phyloP scores from a whole-genome alignment of 2,797 vertebrate genomes.

The Sarcoramphus papa region DNA sequence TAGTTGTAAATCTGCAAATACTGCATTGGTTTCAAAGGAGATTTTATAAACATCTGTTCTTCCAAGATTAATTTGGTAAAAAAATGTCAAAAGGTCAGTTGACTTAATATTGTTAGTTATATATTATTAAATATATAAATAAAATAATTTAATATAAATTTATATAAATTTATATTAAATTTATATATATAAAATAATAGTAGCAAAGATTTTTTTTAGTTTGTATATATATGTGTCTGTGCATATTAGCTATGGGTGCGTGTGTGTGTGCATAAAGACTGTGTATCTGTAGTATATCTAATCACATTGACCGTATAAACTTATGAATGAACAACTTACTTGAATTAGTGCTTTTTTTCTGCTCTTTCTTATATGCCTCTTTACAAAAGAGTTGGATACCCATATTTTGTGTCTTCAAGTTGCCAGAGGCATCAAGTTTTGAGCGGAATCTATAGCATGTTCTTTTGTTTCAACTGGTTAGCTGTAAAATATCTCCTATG shows the following conservation, averaged over 20 bases:
- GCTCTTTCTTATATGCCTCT: not conserved
- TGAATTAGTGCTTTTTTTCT: not conserved
- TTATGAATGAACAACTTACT: not conserved
- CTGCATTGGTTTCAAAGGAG: not conserved
- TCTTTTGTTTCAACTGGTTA: not conserved
- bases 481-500: not conserved
- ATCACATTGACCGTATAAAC: not conserved
- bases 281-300: not conserved
- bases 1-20: not conserved
- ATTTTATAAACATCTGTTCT: not conserved
- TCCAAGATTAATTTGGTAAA: not conserved
- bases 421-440: not conserved
- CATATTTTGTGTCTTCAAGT: not conserved
- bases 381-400: not conserved
- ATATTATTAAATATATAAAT: not conserved
- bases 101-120: not conserved
- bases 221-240: not conserved
- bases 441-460: not conserved
- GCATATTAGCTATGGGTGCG: not conserved
- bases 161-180: too few species aligned
- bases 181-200: not conserved
- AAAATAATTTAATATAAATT: too few species aligned
- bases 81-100: not conserved
- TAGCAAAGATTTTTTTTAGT: not conserved
- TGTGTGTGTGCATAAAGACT: not conserved